Conservation (phyloP, 2,797 vertebrate species). For the Aeoliscus strigatus region DNA sequence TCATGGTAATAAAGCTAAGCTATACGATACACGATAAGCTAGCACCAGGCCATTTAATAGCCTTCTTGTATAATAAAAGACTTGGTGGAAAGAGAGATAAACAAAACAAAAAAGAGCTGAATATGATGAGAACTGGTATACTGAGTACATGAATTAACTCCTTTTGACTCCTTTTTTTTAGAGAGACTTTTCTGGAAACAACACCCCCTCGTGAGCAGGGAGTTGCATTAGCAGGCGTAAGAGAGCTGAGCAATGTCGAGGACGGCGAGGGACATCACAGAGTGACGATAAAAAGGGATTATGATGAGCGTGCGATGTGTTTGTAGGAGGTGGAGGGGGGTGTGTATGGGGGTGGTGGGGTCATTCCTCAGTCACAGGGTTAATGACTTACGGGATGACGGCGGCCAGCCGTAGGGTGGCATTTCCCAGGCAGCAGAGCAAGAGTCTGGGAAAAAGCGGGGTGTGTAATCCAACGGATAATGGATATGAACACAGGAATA, state of each 20-base stretch:
- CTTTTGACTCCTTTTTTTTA: background rate
- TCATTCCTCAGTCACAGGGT: slow-evolving; percentile 63
- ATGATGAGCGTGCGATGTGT: slow-evolving; percentile 43
- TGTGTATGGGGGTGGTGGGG: slow-evolving; percentile 42
- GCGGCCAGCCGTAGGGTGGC: slow-evolving; percentile 53
- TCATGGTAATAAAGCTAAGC: too few relatives aligned
- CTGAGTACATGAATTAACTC: background rate
- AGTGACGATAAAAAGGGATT: slow-evolving; percentile 49
- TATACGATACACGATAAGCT: too few relatives aligned
- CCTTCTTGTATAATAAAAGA: too few relatives aligned
- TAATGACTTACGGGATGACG: slow-evolving; percentile 63
- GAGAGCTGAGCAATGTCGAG: slow-evolving; percentile 50
- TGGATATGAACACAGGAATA: slow-evolving; percentile 72
- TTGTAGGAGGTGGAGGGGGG: slow-evolving; percentile 44
- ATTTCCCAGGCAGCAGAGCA: slow-evolving; percentile 49
- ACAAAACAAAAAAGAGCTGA: too few relatives aligned
- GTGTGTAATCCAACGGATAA: slow-evolving; percentile 65
- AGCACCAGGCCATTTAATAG: too few relatives aligned
- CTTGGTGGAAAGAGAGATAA: too few relatives aligned
- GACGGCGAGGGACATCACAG: slow-evolving; percentile 56
- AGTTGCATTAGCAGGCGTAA: slow-evolving; percentile 37
- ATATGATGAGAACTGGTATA: background rate
- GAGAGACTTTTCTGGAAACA: background rate
- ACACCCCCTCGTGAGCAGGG: slow-evolving; percentile 1
- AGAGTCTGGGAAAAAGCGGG: slow-evolving; percentile 35